Base-by-base conservation (phyloP, 2,797 vertebrate genomes). In the Acestrorhynchus altus region DNA sequence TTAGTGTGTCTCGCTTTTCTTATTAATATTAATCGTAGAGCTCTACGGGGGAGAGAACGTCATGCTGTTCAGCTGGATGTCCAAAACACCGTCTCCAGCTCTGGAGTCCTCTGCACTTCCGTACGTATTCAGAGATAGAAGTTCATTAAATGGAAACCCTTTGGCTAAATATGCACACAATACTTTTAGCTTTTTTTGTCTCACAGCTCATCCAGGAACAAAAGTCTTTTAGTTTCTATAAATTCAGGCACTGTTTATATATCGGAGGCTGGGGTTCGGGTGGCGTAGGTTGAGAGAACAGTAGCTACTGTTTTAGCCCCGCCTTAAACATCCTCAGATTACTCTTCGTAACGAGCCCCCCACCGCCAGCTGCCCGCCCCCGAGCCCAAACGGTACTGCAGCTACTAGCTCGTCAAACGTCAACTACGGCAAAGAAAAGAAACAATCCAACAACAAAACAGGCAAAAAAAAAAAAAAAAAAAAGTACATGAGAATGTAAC, bases 101-200 rank as follows among this genome's bases (percentile, higher is more conserved):
- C 83, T 88, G 89, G 82, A 91, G 85, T 88, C 89, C 88, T 89
- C 88, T 81, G 87, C 79, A 78, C 83, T 87, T 87, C 84, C 85
- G 91, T 89, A 90, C 87, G 90, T 88, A 90, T 46, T 63, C 11
- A 7, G 64, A 51, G 52, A 63, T 8, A 67, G 57, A 44, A 22
- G 59, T 77, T 90, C 81, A 87, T 88, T 83, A 89, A 86, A 86
- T 82, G 83, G 86, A 90, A 92, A 92, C 89, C 92, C 92, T 93
- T 94, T 94, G 93, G 93, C 92, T 93, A 93, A 92, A 94, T 90
- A 91, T 74, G 83, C 93, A 93, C 92, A 90, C 91, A 16, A 89
- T 92, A 92, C 92, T 92, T 88, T 92, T 92, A 88, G 22, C 52
- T 8, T 76, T 6, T 90, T 90, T 91, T 89, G 78, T 84, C 90